phyloP scores from a whole-genome alignment of 1,140 invertebrate species.

The Diorhabda carinulata region DNA sequence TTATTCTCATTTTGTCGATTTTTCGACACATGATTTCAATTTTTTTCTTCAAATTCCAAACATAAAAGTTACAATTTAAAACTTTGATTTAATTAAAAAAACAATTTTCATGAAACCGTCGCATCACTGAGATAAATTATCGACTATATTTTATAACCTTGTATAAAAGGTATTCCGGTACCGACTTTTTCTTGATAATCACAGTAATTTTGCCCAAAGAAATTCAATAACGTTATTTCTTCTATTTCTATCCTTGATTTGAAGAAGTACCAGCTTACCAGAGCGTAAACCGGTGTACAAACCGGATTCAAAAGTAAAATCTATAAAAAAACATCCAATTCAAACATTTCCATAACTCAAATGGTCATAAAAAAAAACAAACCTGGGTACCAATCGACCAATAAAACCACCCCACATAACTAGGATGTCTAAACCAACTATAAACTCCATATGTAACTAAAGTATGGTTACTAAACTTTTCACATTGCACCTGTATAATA shows the following conservation, averaged over 20 bases:
- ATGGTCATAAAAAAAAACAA: conserved; percentile 18
- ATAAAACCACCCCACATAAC: conserved; percentile 98
- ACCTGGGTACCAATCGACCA: conserved; percentile 98
- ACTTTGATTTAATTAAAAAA: too few species aligned
- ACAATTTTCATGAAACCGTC: neutral
- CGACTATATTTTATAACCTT: conserved; percentile 59
- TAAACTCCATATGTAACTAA: conserved; percentile 93
- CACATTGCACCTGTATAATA: conserved; percentile 61
- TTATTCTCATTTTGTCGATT: too few species aligned
- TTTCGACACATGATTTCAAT: too few species aligned
- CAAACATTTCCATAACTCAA: neutral
- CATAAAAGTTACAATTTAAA: too few species aligned
- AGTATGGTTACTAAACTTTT: conserved; percentile 73
- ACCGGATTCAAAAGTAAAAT: conserved; percentile 88
- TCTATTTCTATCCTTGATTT: conserved; percentile 82
- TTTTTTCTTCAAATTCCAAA: too few species aligned
- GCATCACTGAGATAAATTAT: neutral
- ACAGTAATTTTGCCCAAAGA: conserved; percentile 88
- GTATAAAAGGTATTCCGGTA: conserved; percentile 90
- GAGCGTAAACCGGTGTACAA: conserved; percentile 76
- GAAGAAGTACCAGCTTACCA: conserved; percentile 90
- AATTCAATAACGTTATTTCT: conserved; percentile 87
- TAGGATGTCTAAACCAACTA: conserved; percentile 77
- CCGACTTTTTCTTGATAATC: conserved; percentile 83
- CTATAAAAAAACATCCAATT: conserved; percentile 52